These are phyloP conservation scores for Progne subis DNA, from an alignment of 2,113 vertebrate species.

Conservation along the genomic window DNA sequence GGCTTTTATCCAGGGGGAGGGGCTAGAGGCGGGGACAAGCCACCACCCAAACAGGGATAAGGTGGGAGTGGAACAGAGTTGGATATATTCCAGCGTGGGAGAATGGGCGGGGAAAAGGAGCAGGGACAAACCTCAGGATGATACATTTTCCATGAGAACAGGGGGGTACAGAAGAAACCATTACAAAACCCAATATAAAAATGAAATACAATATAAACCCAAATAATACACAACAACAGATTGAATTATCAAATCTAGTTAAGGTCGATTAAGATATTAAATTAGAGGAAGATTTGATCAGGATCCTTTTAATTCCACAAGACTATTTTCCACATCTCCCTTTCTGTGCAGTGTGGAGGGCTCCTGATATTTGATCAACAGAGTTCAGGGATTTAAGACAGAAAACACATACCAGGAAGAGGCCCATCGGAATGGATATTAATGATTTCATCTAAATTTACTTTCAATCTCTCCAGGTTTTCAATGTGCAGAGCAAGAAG, in stretches of 20 bases:
- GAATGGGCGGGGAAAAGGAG: too few relatives aligned
- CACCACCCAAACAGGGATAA: too few relatives aligned
- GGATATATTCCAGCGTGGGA: too few relatives aligned
- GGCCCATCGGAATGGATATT: background rate
- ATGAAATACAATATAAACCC: too few relatives aligned
- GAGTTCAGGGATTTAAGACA: background rate
- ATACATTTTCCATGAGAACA: too few relatives aligned
- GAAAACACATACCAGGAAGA: background rate
- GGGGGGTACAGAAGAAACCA: too few relatives aligned
- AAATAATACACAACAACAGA: too few relatives aligned
- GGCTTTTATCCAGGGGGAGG: too few relatives aligned
- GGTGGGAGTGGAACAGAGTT: too few relatives aligned
- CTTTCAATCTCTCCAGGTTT: background rate
- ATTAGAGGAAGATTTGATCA: background rate
- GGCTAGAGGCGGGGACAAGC: too few relatives aligned
- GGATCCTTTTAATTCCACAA: background rate
- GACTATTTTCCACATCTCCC: background rate
- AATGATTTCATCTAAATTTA: background rate
- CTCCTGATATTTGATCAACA: background rate
- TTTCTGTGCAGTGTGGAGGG: background rate
- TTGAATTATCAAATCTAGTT: background rate
- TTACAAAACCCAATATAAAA: too few relatives aligned
- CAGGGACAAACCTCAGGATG: too few relatives aligned
- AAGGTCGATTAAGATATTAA: background rate
- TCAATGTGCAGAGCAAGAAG: background rate